phyloP scores from a whole-genome alignment of 2,797 vertebrate species.

The Remorina albescens region DNA sequence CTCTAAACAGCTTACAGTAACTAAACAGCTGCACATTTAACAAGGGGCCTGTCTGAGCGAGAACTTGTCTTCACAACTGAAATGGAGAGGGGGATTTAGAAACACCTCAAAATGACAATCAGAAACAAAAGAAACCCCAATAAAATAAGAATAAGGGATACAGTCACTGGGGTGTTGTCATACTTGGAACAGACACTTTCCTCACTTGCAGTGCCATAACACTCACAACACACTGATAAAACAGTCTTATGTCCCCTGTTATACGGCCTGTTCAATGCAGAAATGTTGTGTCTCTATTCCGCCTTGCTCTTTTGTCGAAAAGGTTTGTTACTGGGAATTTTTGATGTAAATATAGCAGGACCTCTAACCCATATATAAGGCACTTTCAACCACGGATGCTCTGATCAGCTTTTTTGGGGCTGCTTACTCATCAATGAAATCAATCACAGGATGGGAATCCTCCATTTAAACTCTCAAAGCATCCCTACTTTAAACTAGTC shows the following conservation, averaged over 20 bases:
- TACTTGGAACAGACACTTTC: background rate
- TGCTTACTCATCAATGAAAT: no score
- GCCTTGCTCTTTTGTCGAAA: no score
- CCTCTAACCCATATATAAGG: no score
- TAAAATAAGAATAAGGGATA: background rate
- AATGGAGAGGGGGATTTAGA: slow-evolving; percentile 60
- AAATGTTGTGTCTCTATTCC: no score
- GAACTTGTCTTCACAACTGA: slow-evolving; percentile 46
- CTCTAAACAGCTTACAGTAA: slow-evolving; percentile 79
- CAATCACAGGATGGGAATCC: no score
- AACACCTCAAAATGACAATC: slow-evolving; percentile 8
- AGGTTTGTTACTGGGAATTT: no score
- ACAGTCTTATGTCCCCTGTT: no score
- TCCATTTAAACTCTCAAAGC: no score
- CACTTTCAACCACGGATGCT: no score
- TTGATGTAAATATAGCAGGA: no score
- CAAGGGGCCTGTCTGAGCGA: slow-evolving; percentile 61
- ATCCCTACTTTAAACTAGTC: background rate
- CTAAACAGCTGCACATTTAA: slow-evolving; percentile 80
- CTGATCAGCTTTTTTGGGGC: no score
- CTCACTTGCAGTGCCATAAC: background rate
- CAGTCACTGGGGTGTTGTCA: background rate
- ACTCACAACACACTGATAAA: background rate
- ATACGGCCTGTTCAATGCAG: no score
- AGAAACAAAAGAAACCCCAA: slow-evolving; percentile 1